Evolutionary conservation across 1,140 invertebrate species (phyloP), one percentile per base, ranked within the genome.

Genomic region (Heliconius melpomene): DNA sequence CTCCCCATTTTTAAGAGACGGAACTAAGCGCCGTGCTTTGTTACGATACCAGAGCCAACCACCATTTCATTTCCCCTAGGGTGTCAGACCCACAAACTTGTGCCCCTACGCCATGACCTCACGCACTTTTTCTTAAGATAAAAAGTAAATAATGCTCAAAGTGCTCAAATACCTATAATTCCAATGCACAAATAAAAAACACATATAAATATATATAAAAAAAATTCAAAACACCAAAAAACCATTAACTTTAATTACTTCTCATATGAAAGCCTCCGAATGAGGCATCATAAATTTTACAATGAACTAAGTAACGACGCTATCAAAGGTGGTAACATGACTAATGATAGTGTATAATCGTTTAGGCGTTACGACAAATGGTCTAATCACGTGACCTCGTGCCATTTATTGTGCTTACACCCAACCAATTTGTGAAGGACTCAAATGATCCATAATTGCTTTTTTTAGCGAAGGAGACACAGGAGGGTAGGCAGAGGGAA

Each of bases 321-420:
- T 93, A 93, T 91, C 90, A 90, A 88, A 91, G 91, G 90, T 92
- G 91, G 89, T 90, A 91, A 92, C 88, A 93, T 93, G 90, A 93
- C 86, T 89, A 92, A 93, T 93, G 90, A 89, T 86, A 66, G 82
- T 87, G 81, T 83, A 81, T 92, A 91, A 92, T 92, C 88, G 91
- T 87, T 93, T 88, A 88, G 89, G 87, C 88, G 90, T 91, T 85
- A 90, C 89, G 90, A 92, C 90, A 92, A 93, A 93, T 92, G 83
- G 87, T 85, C 87, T 81, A 79, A 91, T 93, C 87, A 90, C 90
- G 90, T 93, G 91, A 91, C 84, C 83, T 70, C 80, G 72, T 80
- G 82, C 82, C 86, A 93, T 93, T 91, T 90, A 90, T 91, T 86
- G 85, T 74, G 82, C 72, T 79, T 5, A 66, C 23, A 74, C 82